Base-by-base conservation (phyloP, 2,888 invertebrate genomes). In the Lepidocyrtoides sp. region DNA sequence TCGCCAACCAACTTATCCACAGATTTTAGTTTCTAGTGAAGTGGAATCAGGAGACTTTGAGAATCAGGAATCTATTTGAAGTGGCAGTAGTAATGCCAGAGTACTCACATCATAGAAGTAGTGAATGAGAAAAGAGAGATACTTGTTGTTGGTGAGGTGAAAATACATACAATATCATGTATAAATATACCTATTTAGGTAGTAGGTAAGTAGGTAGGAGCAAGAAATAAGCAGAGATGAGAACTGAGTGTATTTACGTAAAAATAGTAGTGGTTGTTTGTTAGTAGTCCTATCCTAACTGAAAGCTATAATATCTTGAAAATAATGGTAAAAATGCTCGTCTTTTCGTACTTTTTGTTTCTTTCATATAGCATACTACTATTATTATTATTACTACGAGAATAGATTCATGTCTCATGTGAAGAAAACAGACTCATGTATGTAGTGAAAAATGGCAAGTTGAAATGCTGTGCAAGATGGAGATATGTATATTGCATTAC, bases 21-120 rank as follows among this genome's bases (percentile, higher is more conserved):
- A 66, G 66, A 66, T 66, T 66, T 29, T 66, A 66, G 66, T 32
- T 66, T 66, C 66, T 66, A 66, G 66, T 66, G 66, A n/a, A 66
- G 66, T 66, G 66, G 66, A 66, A 66, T 66, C 66, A 66, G 66
- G 66, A 66, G 66, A 66, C 66, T 66, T 66, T 66, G 66, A 66
- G 66, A 32, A 66, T 60, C 60, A 60, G 60, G 66, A 66, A 66
- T 66, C 66, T 66, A 66, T 32, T 2, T 60, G 60, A 60, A 60
- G 60, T 26, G 60, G 60, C 60, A 60, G 26, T 3, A 66, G 32
- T 66, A 20, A 7, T 32, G 20, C n/a, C 12, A 32, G 66, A 54
- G 17, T 26, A 60, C 60, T 23, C 26, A 69, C 63, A 29, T 29
- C 8, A 5, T 36, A 36, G 1, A 7, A 12, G 26, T 63, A 26